Evolutionary conservation across 2,888 invertebrate genomes (phyloP).

Genomic region (Scaptomyza parva): DNA sequence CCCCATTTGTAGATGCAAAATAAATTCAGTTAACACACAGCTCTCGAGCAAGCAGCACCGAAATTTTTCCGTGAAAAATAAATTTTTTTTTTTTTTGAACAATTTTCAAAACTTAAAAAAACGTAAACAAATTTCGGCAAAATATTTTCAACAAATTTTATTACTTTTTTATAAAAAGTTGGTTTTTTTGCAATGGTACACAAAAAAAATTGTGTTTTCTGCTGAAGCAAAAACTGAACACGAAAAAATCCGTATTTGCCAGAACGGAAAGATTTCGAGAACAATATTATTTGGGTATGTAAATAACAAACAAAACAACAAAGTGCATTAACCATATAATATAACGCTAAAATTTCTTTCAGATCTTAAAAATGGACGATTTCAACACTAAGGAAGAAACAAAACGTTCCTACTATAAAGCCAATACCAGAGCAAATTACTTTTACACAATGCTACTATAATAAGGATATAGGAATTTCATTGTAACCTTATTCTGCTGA

Average conservation of each 20-base stretch:
- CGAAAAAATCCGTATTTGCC: neutral
- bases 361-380: neutral
- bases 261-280: neutral
- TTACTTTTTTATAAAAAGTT: neutral
- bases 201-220: neutral
- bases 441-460: neutral
- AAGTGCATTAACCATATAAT: no score
- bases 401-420: no score
- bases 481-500: neutral
- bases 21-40: neutral
- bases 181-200: neutral
- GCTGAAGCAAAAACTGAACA: neutral
- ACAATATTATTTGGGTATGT: neutral
- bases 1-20: no score
- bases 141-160: neutral
- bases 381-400: neutral
- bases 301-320: neutral
- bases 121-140: neutral
- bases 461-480: neutral
- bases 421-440: neutral
- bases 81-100: neutral
- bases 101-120: neutral
- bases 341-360: no score
- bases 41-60: constrained; percentile 4
- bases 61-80: neutral